These are phyloP conservation scores for Speoplatyrhinus poulsoni DNA, from an alignment of 2,113 vertebrate genomes.

Conservation along the genomic window DNA sequence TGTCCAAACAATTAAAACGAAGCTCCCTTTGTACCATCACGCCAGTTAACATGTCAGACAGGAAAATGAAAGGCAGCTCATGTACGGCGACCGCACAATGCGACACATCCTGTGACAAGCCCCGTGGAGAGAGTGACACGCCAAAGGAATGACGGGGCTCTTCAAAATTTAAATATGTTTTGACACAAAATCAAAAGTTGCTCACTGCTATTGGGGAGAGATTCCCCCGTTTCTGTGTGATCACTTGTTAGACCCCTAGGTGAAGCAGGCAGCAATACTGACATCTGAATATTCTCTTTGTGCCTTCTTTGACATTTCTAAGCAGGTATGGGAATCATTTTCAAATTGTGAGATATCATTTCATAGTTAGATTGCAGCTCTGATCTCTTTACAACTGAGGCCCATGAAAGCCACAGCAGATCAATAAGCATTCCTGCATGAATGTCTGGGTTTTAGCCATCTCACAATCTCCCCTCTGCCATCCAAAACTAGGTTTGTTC, in stretches of 20 bases:
- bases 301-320: constrained; percentile 60
- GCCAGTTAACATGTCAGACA: constrained; percentile 72
- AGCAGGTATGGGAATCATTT: constrained; percentile 62
- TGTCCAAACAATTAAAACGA: constrained; percentile 79
- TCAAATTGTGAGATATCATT: constrained; percentile 63
- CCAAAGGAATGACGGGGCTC: constrained; percentile 65
- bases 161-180: constrained; percentile 81
- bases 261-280: constrained; percentile 70
- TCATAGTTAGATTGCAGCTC: constrained; percentile 60
- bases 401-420: constrained; percentile 59
- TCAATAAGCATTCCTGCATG: constrained; percentile 67
- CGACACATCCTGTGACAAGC: constrained; percentile 69
- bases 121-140: constrained; percentile 60
- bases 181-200: constrained; percentile 77
- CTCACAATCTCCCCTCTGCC: constrained; percentile 47
- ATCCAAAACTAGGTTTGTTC: constrained; percentile 49
- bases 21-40: constrained; percentile 71
- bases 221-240: constrained; percentile 61
- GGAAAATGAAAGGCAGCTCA: constrained; percentile 67
- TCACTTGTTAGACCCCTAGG: constrained; percentile 70
- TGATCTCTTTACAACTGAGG: constrained; percentile 68
- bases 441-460: constrained; percentile 48
- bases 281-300: constrained; percentile 72
- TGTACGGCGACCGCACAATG: constrained; percentile 53
- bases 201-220: constrained; percentile 66